Evolutionary conservation across 1,140 invertebrate species (phyloP).

Genomic region (Orius insidiosus): DNA sequence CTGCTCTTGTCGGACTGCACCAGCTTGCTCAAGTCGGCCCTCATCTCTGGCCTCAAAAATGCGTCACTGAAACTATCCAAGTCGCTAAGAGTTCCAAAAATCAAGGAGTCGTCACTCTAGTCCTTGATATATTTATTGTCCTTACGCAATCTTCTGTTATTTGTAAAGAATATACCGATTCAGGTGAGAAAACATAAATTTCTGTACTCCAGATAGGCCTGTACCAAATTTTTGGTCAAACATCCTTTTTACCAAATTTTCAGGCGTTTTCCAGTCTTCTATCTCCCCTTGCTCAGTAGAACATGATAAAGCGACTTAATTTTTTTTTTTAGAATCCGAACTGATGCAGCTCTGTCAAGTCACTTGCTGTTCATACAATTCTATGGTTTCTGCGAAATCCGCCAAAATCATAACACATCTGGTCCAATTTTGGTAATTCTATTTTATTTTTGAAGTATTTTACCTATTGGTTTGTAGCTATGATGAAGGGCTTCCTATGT

Average conservation of each 20-base stretch:
- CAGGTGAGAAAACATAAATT: conserved; percentile 20
- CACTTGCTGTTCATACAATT: conserved; percentile 41
- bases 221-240: too few species aligned
- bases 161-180: conserved; percentile 31
- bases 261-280: too few species aligned
- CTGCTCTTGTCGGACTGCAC: conserved; percentile 55
- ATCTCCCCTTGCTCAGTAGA: too few species aligned
- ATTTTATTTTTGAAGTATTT: conserved; percentile 2
- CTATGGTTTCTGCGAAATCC: conserved; percentile 44
- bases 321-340: conserved; percentile 26
- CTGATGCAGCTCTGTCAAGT: conserved; percentile 33
- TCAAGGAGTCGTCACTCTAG: conserved; percentile 24
- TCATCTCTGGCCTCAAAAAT: conserved; percentile 60
- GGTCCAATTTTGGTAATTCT: conserved; percentile 40
- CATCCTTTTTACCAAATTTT: too few species aligned
- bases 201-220: too few species aligned
- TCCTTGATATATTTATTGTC: conserved; percentile 32
- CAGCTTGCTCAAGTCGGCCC: conserved; percentile 55
- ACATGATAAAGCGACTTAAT: too few species aligned
- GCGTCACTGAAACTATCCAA: conserved; percentile 42
- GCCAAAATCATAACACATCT: conserved; percentile 46
- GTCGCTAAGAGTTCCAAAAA: conserved; percentile 29
- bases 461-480: conserved; percentile 30
- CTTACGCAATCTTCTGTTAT: conserved; percentile 35
- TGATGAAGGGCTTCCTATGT: conserved; percentile 41